Conservation (phyloP, 2,888 invertebrate species). For the Crematogaster levior region DNA sequence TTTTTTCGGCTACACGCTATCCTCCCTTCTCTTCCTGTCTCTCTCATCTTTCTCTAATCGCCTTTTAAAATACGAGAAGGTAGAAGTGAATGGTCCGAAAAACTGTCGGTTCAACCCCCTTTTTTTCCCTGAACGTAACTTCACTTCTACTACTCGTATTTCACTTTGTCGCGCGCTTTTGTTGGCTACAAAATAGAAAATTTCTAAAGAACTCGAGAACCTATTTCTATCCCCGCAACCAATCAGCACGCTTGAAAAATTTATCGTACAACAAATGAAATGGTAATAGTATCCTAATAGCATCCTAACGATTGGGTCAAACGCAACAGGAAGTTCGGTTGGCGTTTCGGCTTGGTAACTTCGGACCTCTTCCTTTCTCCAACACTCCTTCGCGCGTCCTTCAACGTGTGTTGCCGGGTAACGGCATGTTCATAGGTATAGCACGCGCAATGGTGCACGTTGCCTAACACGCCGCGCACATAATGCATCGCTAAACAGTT, state of each 20-base stretch:
- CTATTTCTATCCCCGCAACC: too few relatives aligned
- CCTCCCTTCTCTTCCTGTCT: not conserved
- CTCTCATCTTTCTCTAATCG: not conserved
- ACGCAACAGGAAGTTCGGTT: not conserved
- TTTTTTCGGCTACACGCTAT: not conserved
- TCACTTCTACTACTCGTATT: conserved; percentile 1
- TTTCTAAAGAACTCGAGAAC: too few relatives aligned
- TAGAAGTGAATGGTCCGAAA: too few relatives aligned
- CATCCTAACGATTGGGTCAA: not conserved
- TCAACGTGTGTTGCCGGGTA: not conserved
- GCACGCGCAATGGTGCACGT: not conserved
- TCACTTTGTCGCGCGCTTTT: too few relatives aligned
- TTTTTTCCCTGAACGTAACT: not conserved
- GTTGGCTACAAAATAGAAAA: too few relatives aligned
- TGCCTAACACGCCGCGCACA: too few relatives aligned
- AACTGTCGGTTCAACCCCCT: not conserved
- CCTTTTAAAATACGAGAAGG: not conserved
- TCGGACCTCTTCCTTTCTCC: conserved; percentile 7
- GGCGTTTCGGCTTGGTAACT: conserved; percentile 16
- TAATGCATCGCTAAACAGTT: too few relatives aligned
- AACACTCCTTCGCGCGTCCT: not conserved
- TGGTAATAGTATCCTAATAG: too few relatives aligned
- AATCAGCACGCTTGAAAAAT: too few relatives aligned
- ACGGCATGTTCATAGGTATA: not conserved
- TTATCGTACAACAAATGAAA: too few relatives aligned